Evolutionary conservation across 2,113 vertebrate genomes (phyloP).

Genomic region (Capra hircus): DNA sequence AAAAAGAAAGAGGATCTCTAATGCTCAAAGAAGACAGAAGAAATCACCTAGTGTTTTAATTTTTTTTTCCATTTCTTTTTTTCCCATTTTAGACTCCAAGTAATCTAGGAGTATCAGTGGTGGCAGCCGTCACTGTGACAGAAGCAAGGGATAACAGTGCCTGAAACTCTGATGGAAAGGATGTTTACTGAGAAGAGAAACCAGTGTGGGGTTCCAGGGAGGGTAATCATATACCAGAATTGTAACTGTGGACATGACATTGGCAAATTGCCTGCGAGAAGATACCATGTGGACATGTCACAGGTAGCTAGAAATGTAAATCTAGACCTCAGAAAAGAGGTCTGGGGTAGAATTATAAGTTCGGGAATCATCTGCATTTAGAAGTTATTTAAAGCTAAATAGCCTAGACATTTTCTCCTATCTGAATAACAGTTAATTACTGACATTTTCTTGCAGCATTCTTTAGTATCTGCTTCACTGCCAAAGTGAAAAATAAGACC

Average conservation of each 20-base stretch:
- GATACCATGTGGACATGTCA: background rate
- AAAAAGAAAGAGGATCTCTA: background rate
- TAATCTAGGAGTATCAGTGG: background rate
- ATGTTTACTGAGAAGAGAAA: background rate
- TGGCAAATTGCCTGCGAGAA: background rate
- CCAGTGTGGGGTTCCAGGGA: background rate
- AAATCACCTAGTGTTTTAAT: background rate
- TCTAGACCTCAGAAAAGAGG: background rate
- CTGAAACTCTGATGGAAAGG: background rate
- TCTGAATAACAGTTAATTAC: background rate
- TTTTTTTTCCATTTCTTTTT: background rate
- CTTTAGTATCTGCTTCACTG: background rate
- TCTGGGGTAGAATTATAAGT: background rate
- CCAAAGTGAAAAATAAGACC: background rate
- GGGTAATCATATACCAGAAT: background rate
- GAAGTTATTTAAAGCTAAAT: slow-evolving; percentile 20
- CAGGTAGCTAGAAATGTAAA: background rate
- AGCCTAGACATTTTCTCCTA: background rate
- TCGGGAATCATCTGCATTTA: background rate
- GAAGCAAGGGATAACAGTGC: background rate
- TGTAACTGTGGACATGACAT: background rate
- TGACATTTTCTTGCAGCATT: background rate
- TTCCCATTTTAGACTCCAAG: background rate
- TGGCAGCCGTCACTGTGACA: background rate
- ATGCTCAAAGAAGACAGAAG: background rate